phyloP scores from a whole-genome alignment of 2,888 invertebrate genomes.

The Andrena marginata region DNA sequence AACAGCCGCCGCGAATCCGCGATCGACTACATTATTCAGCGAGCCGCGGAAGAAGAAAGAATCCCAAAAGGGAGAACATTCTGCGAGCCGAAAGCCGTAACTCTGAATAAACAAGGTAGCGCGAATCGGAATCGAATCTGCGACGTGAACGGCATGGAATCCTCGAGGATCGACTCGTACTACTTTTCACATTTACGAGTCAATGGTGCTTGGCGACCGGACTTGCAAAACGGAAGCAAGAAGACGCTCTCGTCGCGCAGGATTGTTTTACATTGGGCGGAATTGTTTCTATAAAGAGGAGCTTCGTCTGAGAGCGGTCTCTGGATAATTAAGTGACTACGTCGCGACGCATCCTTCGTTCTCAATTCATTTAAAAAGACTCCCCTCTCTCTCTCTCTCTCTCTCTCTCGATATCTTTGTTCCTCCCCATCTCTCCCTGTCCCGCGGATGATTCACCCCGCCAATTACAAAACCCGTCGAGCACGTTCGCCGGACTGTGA shows the following conservation, averaged over 20 bases:
- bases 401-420: neutral
- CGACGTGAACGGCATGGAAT: neutral
- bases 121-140: neutral
- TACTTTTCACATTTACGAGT: constrained; percentile 9
- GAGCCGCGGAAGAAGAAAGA: neutral
- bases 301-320: constrained; percentile 22
- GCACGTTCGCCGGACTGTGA: constrained; percentile 59
- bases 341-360: constrained; percentile 32
- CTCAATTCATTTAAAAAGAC: constrained; percentile 53
- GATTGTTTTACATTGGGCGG: constrained; percentile 20
- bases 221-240: constrained; percentile 8
- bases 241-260: neutral
- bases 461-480: constrained; percentile 58
- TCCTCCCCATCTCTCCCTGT: neutral
- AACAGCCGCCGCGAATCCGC: constrained; percentile 2
- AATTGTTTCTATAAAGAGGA: constrained; percentile 7
- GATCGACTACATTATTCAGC: neutral
- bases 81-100: neutral
- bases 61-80: neutral
- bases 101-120: neutral
- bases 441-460: constrained; percentile 62
- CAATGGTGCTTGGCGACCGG: neutral
- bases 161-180: neutral
- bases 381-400: constrained; percentile 4
- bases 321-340: constrained; percentile 30